Conservation (phyloP, 1,140 invertebrate species). For the Plectrocnemia conspersa region DNA sequence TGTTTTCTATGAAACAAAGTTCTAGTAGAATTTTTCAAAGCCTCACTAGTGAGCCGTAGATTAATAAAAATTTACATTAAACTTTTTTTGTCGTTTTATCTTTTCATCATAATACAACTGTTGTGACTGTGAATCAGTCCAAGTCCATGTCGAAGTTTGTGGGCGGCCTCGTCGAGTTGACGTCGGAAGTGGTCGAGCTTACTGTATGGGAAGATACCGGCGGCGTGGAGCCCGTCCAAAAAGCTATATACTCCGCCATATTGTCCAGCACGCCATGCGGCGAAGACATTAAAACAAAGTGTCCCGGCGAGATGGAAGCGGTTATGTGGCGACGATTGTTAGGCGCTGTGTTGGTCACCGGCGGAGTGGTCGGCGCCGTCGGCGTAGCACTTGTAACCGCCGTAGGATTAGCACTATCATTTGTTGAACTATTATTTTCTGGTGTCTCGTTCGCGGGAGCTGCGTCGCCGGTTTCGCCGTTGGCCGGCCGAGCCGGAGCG, state of each 20-base stretch:
- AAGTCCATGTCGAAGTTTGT: conserved; percentile 33
- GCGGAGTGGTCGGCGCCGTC: neutral
- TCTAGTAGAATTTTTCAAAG: neutral
- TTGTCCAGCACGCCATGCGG: conserved; percentile 1
- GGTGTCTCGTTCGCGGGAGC: conserved; percentile 1
- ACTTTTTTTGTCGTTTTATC: no score
- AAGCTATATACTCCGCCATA: conserved; percentile 8
- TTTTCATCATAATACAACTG: neutral
- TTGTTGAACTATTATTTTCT: neutral
- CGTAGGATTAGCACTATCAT: no score
- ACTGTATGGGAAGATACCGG: conserved; percentile 9
- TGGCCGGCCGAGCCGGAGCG: neutral
- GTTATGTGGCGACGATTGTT: neutral
- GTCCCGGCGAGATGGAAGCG: conserved; percentile 6
- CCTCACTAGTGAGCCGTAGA: neutral
- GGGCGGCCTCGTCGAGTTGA: conserved; percentile 10
- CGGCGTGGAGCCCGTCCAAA: neutral
- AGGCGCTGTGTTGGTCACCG: no score
- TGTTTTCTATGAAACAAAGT: neutral
- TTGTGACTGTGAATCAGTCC: conserved; percentile 16
- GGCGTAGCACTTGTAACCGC: neutral
- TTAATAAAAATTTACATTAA: no score
- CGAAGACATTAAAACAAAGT: conserved; percentile 20
- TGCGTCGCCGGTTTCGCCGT: neutral
- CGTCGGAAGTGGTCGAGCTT: conserved; percentile 16